A percentile compares a stretch with the other conserved stretches of the same genome.
phyloP scores from a whole-genome alignment of 2,113 vertebrate genomes.

The Ictalurus punctatus region DNA sequence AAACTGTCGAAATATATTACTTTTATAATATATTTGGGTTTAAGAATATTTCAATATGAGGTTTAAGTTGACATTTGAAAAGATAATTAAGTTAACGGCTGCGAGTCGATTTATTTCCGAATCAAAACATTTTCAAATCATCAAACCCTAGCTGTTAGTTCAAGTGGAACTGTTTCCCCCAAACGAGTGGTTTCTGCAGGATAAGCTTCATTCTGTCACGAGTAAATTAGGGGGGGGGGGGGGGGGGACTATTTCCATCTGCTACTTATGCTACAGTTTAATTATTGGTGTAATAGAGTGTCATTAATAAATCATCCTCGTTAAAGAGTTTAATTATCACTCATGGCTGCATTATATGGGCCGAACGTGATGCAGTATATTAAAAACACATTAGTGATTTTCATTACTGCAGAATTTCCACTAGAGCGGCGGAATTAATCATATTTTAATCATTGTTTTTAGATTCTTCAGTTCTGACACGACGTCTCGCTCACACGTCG shows the following conservation, averaged over 20 bases:
- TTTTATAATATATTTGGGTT: too few species aligned
- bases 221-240: neutral
- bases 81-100: neutral
- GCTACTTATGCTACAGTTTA: neutral
- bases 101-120: neutral
- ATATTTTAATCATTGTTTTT: neutral
- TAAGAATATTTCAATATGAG: neutral
- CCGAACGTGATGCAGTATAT: neutral
- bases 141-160: neutral
- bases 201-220: neutral
- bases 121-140: neutral
- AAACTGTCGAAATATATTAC: neutral
- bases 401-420: neutral
- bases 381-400: slow-evolving; percentile 12
- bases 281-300: neutral
- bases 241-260: neutral
- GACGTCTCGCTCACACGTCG: neutral
- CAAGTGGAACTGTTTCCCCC: neutral
- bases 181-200: neutral
- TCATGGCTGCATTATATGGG: neutral
- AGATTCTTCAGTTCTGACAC: neutral
- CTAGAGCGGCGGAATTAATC: neutral
- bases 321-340: neutral
- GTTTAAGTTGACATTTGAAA: neutral
- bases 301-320: neutral